Evolutionary conservation across 1,140 invertebrate genomes (phyloP).

Genomic region (Drosophila auraria): DNA sequence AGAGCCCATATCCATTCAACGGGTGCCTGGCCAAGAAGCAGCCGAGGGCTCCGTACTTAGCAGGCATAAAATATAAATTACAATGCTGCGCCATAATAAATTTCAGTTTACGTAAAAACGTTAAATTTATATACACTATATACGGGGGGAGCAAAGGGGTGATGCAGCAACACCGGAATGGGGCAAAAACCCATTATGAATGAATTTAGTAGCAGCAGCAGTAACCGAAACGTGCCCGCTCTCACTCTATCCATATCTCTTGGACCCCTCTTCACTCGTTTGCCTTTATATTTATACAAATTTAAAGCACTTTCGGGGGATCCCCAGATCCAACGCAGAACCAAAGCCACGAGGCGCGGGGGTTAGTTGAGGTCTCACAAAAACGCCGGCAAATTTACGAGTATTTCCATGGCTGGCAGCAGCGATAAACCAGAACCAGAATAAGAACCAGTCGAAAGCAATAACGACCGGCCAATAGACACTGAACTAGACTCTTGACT

Average conservation of each 20-base stretch:
- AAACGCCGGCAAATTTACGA: slow-evolving; percentile 73
- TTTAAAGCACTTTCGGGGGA: slow-evolving; percentile 50
- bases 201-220: slow-evolving; percentile 77
- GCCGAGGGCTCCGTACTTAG: slow-evolving; percentile 59
- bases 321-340: neutral
- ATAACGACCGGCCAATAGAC: slow-evolving; percentile 75
- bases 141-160: neutral
- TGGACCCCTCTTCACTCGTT: neutral
- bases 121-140: slow-evolving; percentile 77
- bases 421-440: slow-evolving; percentile 69
- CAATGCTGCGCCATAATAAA: slow-evolving; percentile 80
- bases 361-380: slow-evolving; percentile 42
- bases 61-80: slow-evolving; percentile 84
- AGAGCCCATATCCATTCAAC: slow-evolving; percentile 35
- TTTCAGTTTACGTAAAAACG: slow-evolving; percentile 83
- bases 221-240: slow-evolving; percentile 68
- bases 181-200: slow-evolving; percentile 80
- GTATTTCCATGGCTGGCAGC: slow-evolving; percentile 78
- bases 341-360: neutral
- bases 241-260: slow-evolving; percentile 10
- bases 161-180: slow-evolving; percentile 11
- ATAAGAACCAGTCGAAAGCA: slow-evolving; percentile 72
- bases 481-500: slow-evolving; percentile 57
- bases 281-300: slow-evolving; percentile 45
- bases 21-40: slow-evolving; percentile 15